Base-by-base conservation (phyloP, 2,113 vertebrate species). In the Pandion haliaetus region DNA sequence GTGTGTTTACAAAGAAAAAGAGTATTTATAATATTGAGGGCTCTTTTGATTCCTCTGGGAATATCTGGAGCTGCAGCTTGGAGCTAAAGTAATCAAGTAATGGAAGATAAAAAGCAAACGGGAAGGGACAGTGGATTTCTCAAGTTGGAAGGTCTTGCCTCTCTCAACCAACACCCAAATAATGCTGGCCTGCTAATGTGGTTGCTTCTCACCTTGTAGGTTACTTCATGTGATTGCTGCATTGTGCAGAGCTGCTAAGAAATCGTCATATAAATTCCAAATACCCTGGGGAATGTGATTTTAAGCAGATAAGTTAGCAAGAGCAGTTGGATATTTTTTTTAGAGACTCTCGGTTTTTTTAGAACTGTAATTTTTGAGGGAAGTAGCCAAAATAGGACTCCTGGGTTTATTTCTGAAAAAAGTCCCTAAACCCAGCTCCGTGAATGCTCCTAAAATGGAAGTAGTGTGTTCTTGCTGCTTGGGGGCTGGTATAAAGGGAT, bases 21-120 rank as follows among this genome's bases (percentile, higher is more conserved):
- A 95, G 57, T 96, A 97, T 97, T 97, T 97, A 95, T 95, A 96
- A 97, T 93, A 80, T 93, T 8, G 18, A 92, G 88, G 93, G 93
- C 93, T 96, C 93, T 94, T 73, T 81, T 95, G 89, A 91, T 96
- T 91, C 97, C 93, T 89, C 70, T 65, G 93, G 71, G 97, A 89
- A 78, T 89, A 76, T 79, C 73, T 93, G 93, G 89, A 94, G 91
- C 83, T 21, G 0, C 70, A 72, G 88, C 86, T 95, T 40, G 44
- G 78, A 86, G 69, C 88, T 87, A 11, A 74, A 95, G 91, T 26
- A 63, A 38, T 73, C 1, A 2, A 50, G 81, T 54, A 58, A 85
- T 84, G 83, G 94, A 88, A 96, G 94, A 94, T 58, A 63, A 92
- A 92, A 92, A 70, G 93, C 87, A 85, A 74, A 50, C 63, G 70